These are phyloP conservation scores for Meriones unguiculatus DNA, from an alignment of 2,113 vertebrate species.

Conservation along the genomic window DNA sequence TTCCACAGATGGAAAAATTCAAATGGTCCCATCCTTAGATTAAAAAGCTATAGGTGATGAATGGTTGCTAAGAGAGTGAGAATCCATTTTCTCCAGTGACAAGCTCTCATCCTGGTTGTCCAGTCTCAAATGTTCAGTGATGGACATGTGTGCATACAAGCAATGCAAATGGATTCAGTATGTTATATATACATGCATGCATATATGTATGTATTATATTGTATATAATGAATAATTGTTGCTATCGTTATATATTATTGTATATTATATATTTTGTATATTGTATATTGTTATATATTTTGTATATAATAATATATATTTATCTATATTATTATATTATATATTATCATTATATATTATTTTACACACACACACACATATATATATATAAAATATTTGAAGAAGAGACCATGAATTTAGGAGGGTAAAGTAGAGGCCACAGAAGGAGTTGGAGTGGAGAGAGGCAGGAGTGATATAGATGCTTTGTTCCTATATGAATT, in stretches of 20 bases:
- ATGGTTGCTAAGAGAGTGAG: background rate
- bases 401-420: background rate
- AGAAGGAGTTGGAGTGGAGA: background rate
- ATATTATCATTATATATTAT: background rate
- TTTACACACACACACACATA: background rate
- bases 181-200: background rate
- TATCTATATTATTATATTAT: background rate
- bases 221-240: background rate
- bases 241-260: too few relatives aligned
- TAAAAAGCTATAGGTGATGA: background rate
- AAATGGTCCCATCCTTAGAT: background rate
- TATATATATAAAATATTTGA: background rate
- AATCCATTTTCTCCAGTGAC: background rate
- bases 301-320: too few relatives aligned
- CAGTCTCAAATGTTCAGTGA: background rate
- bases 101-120: background rate
- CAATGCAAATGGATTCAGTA: background rate
- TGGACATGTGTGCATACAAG: background rate
- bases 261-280: too few relatives aligned
- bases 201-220: background rate
- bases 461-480: background rate
- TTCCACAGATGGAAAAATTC: background rate
- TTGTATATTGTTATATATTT: too few relatives aligned
- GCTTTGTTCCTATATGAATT: background rate
- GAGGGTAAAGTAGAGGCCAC: background rate